Evolutionary conservation across 2,113 vertebrate species (phyloP).

Genomic region (Hucho hucho): DNA sequence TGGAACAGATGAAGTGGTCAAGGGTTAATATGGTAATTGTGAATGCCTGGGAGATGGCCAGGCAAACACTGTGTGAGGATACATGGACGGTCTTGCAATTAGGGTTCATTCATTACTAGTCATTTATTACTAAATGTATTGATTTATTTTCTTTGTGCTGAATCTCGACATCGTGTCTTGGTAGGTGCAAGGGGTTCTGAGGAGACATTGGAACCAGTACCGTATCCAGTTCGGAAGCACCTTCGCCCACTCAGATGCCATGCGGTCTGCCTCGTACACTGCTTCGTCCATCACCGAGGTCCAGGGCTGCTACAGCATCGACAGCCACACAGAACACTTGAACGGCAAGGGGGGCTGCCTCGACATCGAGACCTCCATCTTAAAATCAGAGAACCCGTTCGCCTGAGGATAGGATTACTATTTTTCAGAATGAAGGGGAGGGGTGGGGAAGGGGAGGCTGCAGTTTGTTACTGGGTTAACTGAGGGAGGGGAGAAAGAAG

Average conservation of each 20-base stretch:
- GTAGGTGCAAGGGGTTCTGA: conserved; percentile 91
- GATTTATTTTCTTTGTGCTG: background rate
- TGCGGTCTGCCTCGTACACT: conserved; percentile 91
- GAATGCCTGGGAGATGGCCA: background rate
- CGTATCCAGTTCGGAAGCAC: conserved; percentile 90
- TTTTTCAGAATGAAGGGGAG: background rate
- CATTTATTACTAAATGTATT: background rate
- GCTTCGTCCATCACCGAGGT: conserved; percentile 90
- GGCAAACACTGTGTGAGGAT: background rate
- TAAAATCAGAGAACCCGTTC: conserved; percentile 81
- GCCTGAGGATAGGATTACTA: conserved; percentile 64
- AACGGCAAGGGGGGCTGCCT: conserved; percentile 88
- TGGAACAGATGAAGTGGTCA: background rate
- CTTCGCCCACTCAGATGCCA: conserved; percentile 84
- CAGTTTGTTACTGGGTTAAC: background rate
- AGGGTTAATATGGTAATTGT: background rate
- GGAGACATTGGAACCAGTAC: conserved; percentile 94
- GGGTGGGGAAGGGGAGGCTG: background rate
- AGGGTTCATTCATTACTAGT: background rate
- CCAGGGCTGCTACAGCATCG: conserved; percentile 86
- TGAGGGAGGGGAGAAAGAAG: background rate
- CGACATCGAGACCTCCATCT: conserved; percentile 75
- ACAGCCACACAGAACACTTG: conserved; percentile 84
- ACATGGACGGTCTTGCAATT: background rate
- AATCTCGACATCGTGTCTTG: background rate